These are phyloP conservation scores for Pteria penguin DNA, from an alignment of 2,888 invertebrate genomes.

Conservation along the genomic window DNA sequence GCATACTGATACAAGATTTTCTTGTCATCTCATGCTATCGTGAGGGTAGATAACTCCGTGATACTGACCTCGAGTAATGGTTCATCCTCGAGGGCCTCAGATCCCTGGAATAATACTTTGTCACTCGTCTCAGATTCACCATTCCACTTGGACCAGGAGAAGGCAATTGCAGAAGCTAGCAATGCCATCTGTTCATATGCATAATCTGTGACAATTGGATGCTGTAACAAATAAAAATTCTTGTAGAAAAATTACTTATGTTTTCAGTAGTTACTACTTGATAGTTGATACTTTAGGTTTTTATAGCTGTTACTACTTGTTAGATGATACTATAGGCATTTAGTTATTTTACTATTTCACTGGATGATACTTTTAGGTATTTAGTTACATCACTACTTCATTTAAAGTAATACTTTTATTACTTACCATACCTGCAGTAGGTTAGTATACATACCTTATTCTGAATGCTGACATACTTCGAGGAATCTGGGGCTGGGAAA, in stretches of 20 bases:
- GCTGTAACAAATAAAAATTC: slow-evolving; percentile 62
- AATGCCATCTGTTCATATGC: slow-evolving; percentile 79
- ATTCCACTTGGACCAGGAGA: slow-evolving; percentile 80
- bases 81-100: slow-evolving; percentile 75
- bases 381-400: no score
- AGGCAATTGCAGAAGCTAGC: slow-evolving; percentile 75
- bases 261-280: not conserved
- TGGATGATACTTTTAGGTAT: no score
- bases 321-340: no score
- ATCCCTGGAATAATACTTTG: slow-evolving; percentile 74
- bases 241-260: no score
- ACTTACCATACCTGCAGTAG: no score
- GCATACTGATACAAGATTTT: no score
- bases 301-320: no score
- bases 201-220: slow-evolving; percentile 73
- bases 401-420: no score
- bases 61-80: slow-evolving; percentile 74
- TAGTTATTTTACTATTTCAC: no score
- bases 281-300: no score
- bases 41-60: no score
- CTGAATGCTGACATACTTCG: slow-evolving; percentile 78
- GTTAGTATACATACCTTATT: slow-evolving; percentile 77
- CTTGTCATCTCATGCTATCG: no score
- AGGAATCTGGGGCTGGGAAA: slow-evolving; percentile 78
- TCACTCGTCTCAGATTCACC: slow-evolving; percentile 62